Evolutionary conservation across 2,888 invertebrate genomes (phyloP).

Genomic region (Toxonevra muliebris): DNA sequence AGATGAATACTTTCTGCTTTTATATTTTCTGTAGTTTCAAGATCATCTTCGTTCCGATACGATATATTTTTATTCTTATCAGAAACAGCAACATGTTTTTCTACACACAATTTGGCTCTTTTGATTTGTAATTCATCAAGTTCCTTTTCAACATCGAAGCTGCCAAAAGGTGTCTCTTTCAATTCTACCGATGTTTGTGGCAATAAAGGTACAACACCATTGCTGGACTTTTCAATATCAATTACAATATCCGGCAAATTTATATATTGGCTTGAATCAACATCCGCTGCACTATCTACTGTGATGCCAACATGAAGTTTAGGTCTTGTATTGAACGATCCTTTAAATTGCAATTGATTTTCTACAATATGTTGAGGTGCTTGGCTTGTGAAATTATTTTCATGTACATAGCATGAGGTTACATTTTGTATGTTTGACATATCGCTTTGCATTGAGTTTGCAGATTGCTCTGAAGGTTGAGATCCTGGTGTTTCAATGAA

Average conservation of each 20-base stretch:
- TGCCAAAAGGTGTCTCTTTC: constrained; percentile 42
- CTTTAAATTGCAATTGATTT: constrained; percentile 43
- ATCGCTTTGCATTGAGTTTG: background rate
- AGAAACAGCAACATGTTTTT: background rate
- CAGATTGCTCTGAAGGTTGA: constrained; percentile 3
- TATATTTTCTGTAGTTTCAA: background rate
- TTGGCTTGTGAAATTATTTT: background rate
- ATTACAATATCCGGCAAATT: constrained; percentile 64
- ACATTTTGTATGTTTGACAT: too few species aligned
- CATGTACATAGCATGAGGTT: background rate
- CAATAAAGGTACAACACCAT: constrained; percentile 25
- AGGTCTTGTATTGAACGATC: constrained; percentile 40
- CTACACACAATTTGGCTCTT: constrained; percentile 16
- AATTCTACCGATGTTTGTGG: background rate
- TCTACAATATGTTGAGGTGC: constrained; percentile 20
- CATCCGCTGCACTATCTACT: constrained; percentile 49
- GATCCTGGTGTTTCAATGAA: constrained; percentile 13
- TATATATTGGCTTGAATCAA: constrained; percentile 51
- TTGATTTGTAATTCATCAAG: constrained; percentile 50
- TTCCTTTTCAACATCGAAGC: constrained; percentile 59
- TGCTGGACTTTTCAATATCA: constrained; percentile 62
- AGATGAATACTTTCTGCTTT: background rate
- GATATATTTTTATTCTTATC: background rate
- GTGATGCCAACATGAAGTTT: constrained; percentile 51
- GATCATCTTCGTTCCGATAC: background rate